Evolutionary conservation across 2,113 vertebrate species (phyloP).

Genomic region (Coryphaenoides rupestris): DNA sequence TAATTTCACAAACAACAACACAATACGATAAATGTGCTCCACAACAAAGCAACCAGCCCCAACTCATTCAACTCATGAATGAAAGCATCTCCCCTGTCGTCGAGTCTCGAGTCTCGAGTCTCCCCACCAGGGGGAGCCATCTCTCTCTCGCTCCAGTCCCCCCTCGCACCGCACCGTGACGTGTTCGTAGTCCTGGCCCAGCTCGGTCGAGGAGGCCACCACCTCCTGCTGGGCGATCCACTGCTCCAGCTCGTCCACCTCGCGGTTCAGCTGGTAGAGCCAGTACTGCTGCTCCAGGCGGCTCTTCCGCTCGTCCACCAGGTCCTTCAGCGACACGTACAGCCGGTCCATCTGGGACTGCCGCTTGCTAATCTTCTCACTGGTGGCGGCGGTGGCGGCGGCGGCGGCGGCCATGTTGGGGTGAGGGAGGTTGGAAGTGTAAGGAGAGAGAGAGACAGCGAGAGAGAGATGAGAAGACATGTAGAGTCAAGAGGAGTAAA

Average conservation of each 20-base stretch:
- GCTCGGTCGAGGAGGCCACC: conserved; percentile 88
- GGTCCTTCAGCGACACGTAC: conserved; percentile 94
- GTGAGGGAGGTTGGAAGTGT: background rate
- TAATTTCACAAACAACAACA: no score
- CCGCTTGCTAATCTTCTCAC: conserved; percentile 90
- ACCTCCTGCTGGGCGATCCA: conserved; percentile 95
- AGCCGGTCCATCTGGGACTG: conserved; percentile 95
- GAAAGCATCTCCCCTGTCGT: no score
- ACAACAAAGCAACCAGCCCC: no score
- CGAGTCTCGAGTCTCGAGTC: no score
- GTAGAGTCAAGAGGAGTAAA: no score
- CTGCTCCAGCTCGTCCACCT: conserved; percentile 94
- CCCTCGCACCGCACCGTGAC: conserved; percentile 79
- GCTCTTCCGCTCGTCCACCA: conserved; percentile 88
- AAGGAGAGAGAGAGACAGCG: background rate
- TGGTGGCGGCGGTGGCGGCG: no score
- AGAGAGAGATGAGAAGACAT: no score
- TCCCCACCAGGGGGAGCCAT: no score
- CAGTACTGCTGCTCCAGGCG: conserved; percentile 93
- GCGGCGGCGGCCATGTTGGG: background rate
- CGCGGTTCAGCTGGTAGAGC: conserved; percentile 91
- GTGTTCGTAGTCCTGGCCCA: conserved; percentile 93
- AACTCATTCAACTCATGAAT: no score
- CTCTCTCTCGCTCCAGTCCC: no score
- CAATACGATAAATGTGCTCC: no score